A percentile compares a stretch with the other conserved stretches of the same genome.
Evolutionary conservation across 1,140 invertebrate genomes (phyloP).

Genomic region (Heliconius hewitsoni): DNA sequence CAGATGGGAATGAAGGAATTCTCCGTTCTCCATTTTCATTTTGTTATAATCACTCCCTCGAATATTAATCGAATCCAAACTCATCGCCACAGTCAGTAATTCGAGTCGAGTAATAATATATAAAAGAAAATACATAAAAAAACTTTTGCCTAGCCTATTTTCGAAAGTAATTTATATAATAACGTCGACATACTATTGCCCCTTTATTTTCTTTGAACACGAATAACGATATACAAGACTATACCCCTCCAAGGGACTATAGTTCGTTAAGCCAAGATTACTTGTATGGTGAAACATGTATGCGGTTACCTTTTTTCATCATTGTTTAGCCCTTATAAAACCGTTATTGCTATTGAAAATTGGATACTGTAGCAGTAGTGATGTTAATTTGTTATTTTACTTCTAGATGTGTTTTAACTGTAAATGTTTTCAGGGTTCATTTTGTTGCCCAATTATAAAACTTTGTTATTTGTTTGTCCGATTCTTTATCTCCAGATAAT

Average conservation of each 20-base stretch:
- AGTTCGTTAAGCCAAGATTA: constrained; percentile 1
- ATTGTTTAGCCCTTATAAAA: constrained; percentile 1
- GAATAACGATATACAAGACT: constrained; percentile 3
- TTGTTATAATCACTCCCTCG: background rate
- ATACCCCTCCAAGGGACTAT: background rate
- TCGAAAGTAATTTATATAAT: constrained; percentile 11
- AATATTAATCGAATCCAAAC: background rate
- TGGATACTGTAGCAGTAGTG: background rate
- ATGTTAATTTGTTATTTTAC: background rate
- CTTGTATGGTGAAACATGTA: background rate
- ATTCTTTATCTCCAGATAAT: no score
- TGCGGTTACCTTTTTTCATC: constrained; percentile 3
- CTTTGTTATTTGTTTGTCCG: no score
- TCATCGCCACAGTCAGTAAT: no score
- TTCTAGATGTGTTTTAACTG: background rate
- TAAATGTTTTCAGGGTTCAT: no score
- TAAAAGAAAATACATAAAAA: no score
- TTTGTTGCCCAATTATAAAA: no score
- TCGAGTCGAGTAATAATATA: no score
- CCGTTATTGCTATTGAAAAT: background rate
- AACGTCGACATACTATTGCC: background rate
- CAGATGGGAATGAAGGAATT: no score
- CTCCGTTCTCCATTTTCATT: no score
- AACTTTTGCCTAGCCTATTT: background rate
- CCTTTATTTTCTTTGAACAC: constrained; percentile 1